Conservation (phyloP, 2,113 vertebrate species). For the Colinus virginianus region DNA sequence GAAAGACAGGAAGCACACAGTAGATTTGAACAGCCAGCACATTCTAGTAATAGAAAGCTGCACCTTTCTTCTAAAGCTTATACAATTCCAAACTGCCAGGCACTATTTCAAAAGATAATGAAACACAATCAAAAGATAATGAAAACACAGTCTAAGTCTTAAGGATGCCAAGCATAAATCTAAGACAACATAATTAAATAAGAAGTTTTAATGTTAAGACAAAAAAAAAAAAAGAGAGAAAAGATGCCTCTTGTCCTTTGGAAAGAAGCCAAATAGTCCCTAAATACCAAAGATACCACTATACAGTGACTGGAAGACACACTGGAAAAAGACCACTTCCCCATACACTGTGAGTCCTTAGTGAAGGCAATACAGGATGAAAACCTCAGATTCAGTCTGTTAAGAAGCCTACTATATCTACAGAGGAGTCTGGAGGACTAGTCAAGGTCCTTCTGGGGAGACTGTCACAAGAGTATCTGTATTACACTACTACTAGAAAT, state of each 20-base stretch:
- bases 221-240: neutral
- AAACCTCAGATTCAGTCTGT: neutral
- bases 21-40: neutral
- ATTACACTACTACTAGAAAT: neutral
- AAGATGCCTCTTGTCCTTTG: neutral
- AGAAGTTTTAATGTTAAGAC: neutral
- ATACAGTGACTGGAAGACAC: neutral
- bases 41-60: neutral
- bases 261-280: neutral
- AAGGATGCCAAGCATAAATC: neutral
- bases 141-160: neutral
- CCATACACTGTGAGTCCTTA: neutral
- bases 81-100: neutral
- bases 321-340: rapidly evolving
- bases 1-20: neutral
- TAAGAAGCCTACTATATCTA: neutral
- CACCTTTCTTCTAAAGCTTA: neutral
- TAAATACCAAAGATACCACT: neutral
- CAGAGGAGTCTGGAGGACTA: neutral
- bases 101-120: neutral
- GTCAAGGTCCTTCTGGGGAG: neutral
- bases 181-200: neutral
- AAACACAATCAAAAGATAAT: neutral
- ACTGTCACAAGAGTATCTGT: neutral
- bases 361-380: neutral